Base-by-base conservation (phyloP, 2,113 vertebrate species). In the Solea solea region DNA sequence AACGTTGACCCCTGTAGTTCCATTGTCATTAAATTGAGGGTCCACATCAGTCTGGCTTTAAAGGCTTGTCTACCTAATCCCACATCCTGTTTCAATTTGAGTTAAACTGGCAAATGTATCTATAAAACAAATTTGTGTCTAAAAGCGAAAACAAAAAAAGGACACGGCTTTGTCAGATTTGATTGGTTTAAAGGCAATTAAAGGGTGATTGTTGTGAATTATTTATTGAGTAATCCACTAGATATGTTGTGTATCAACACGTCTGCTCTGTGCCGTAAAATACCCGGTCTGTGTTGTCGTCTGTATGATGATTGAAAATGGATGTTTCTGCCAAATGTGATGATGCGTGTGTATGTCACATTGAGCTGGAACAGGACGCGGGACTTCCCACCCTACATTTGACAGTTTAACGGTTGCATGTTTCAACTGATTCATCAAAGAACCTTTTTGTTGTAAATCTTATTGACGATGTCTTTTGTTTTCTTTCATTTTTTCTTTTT, bases 181-280 rank as follows among this genome's bases (percentile, higher is more conserved):
- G 34, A 34, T 6, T 34, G 3, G 5, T 34, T 34, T 34, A 34
- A 39, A 51, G 1, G 49, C 15, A 40, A 8, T 21, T 51, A 15
- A 7, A 34, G 21, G 11, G 2, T 4, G 8, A 1, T 2, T 62
- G 8, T 9, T 49, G 9, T 7, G n/a, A 61, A 62, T 7, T 0
- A 50, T 25, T 7, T 0, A 50, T 25, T 41, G 13, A 58, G 5
- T 11, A 25, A 45, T n/a, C 13, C 25, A 1, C 14, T 42, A 11
- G 71, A 12, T 46, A 14, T 10, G 68, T 6, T 71, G 39, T 78
- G 83, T 55, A 34, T 25, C 42, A 74, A 74, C 83, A 78, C 42
- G 73, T 64, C 46, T 11, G 15, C 45, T 12, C 6, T 46, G 9
- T 46, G 44, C 13, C 9, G 44, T 46, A 11, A 21, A 21, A 21